Evolutionary conservation across 2,113 vertebrate genomes (phyloP).

Genomic region (Gavialis gangeticus): DNA sequence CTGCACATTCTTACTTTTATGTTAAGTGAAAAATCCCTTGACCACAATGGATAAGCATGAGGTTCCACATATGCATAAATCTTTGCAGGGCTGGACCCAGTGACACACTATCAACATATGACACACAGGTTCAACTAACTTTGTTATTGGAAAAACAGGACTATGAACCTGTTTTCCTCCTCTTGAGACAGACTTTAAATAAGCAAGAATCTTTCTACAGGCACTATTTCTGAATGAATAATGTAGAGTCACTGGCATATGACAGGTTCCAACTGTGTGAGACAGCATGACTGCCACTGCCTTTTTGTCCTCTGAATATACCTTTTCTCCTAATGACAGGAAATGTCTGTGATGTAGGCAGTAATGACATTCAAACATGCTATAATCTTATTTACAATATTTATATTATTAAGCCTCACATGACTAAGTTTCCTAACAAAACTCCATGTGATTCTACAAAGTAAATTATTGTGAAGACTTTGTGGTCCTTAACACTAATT

Average conservation of each 20-base stretch:
- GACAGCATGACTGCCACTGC: background rate
- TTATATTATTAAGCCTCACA: slow-evolving; percentile 37
- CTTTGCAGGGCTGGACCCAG: background rate
- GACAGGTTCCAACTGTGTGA: background rate
- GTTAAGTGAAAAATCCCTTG: background rate
- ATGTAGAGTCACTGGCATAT: background rate
- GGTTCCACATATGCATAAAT: background rate
- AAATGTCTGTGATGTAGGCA: slow-evolving; percentile 34
- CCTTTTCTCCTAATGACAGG: slow-evolving; percentile 47
- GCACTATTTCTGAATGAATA: background rate
- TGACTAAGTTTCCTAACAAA: slow-evolving; percentile 37
- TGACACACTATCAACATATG: accelerated
- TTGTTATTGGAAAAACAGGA: background rate
- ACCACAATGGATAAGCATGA: slow-evolving; percentile 25
- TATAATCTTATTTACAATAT: slow-evolving; percentile 46
- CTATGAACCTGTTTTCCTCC: background rate
- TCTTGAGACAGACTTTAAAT: background rate
- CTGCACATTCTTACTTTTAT: background rate
- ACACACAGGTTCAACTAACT: background rate
- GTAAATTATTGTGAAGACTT: background rate
- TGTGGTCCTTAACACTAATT: background rate
- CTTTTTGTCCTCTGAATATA: background rate
- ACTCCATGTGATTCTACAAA: background rate
- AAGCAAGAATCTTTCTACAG: background rate
- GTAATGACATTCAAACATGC: slow-evolving; percentile 15